These are phyloP conservation scores for Todiramphus saurophagus DNA, from an alignment of 2,113 vertebrate species.

Conservation along the genomic window DNA sequence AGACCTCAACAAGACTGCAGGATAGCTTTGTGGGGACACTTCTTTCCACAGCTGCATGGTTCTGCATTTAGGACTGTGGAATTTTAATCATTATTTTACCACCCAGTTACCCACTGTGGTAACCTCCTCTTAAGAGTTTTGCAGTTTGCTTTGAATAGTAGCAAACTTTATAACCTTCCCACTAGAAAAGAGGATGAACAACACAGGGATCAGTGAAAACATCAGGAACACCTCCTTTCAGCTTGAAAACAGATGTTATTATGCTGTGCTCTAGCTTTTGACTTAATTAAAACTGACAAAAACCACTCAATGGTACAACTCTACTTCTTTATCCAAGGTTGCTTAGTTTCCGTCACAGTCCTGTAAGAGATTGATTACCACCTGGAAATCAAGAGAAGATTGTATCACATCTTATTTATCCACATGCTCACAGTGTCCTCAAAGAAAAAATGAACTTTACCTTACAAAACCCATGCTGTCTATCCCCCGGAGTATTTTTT, in stretches of 20 bases:
- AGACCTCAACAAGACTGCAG: background rate
- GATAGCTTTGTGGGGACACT: background rate
- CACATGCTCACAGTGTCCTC: background rate
- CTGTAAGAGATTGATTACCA: background rate
- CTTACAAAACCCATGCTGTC: background rate
- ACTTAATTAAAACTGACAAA: background rate
- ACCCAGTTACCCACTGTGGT: background rate
- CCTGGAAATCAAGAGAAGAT: background rate
- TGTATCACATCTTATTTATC: background rate
- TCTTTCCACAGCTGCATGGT: background rate
- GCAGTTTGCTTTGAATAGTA: background rate
- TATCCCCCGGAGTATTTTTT: background rate
- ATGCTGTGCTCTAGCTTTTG: background rate
- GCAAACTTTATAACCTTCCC: background rate
- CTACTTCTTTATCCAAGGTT: background rate
- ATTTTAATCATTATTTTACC: background rate
- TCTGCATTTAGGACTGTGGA: background rate
- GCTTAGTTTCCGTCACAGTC: background rate
- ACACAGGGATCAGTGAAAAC: background rate
- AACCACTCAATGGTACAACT: background rate
- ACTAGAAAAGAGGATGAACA: background rate
- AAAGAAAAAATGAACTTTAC: background rate
- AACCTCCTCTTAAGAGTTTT: background rate
- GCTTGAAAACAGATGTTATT: rapidly evolving
- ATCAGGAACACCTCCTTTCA: background rate